Base-by-base conservation (phyloP, 2,888 invertebrate species). In the Tinea semifulvella region DNA sequence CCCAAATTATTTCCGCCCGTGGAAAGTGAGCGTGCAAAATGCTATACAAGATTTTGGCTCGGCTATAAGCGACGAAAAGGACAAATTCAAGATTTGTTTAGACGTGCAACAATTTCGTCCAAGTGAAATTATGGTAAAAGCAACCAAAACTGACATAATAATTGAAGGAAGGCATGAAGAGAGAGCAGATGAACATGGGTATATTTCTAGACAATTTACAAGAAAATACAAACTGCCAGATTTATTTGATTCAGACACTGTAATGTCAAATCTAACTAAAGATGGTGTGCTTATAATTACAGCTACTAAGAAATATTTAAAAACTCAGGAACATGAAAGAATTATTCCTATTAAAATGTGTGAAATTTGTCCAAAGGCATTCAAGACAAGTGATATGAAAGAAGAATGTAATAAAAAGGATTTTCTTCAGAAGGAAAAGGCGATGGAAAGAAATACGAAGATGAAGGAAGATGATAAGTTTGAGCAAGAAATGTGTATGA, bases 91-190 rank as follows among this genome's bases (percentile, higher is more conserved):
- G 71, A 85, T 88, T 1, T 83, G 83, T 43, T 60, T 89, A 45
- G 89, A 89, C 53, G 87, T 89, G 1, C 86, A 86, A 55, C 86
- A 89, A 55, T 90, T 88, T 57, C 65, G 82, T 3, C 88, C 89
- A 0, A 82, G 84, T 13, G 90, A 90, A 65, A 82, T 90, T 20
- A 83, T 82, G 1, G 88, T 90, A 0, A 89, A 88, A 65, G 84
- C 87, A 1, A 71, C 75, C 7, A 85, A 86, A 47, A 81, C 82
- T 48, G 81, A 79, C 50, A 79, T 89, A 20, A 66, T 88, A 7
- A 82, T 88, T 7, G 85, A 87, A 59, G 83, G 74, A 2, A 79
- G 69, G 50, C 83, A 84, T 50, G 75, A 80, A 47, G 83, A 83
- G 46, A 66, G 68, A 48, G 56, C 61, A 31, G 83, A 83, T 46